Evolutionary conservation across 2,797 vertebrate genomes (phyloP), one percentile per base, ranked within the genome.

Genomic region (Arrhamphus sclerolepis): DNA sequence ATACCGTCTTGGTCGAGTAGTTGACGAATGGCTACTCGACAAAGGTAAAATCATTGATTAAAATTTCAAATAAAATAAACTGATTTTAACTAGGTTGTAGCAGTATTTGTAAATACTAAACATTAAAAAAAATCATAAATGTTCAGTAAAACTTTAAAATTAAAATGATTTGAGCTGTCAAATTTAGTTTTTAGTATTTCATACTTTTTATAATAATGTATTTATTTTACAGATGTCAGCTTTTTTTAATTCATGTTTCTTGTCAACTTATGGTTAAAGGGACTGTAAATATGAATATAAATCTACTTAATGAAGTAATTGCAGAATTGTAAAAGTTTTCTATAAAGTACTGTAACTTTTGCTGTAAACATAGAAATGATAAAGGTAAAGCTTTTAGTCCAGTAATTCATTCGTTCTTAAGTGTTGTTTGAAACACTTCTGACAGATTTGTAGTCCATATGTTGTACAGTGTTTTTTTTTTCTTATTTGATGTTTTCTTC

Each of bases 11-110:
- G 96, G 97, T 98, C 97, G 97, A 98, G 96, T 99, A 98, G 97
- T 98, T 97, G 97, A 99, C 94, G 97, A 99, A 94, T 98, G 97
- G 97, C 97, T 99, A 98, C 97, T 98, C 96, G 97, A 99, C 96
- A 99, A 99, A 98, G 97, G 97, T 98, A 99, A 99, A 98, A 98
- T 95, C 95, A 95, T 95, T 97, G 96, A 97, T 98, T 97, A 97
- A 98, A 98, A 97, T 93, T 97, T 97, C 91, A 95, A 98, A 96
- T 95, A 97, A 97, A 97, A 96, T 97, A 97, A 97, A 95, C 95
- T 96, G 93, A 98, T 94, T 94, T 96, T 98, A 98, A 98, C 93
- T 94, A 94, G 97, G 94, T 95, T 87, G 72, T 82, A 86, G 76
- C 75, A 94, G 89, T 91, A 89, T 94, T 95, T 96, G 95, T 96